Evolutionary conservation across 2,888 invertebrate genomes (phyloP).

Genomic region (Melanophora roralis): DNA sequence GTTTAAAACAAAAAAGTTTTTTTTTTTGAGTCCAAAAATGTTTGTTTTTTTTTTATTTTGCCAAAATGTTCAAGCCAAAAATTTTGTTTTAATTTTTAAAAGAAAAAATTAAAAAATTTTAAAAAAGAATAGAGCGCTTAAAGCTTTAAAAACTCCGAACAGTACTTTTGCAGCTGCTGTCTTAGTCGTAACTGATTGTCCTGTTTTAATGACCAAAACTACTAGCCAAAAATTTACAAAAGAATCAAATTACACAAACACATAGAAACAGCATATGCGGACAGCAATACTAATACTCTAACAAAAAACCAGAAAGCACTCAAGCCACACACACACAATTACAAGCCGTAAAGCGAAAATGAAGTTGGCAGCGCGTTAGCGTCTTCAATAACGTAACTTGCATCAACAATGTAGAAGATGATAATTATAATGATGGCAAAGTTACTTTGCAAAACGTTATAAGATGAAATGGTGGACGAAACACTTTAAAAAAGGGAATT

Average conservation of each 20-base stretch:
- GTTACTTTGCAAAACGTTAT: slow-evolving; percentile 57
- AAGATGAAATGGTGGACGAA: slow-evolving; percentile 50
- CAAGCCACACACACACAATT: neutral
- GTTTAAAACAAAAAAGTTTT: slow-evolving; percentile 42
- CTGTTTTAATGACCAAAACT: slow-evolving; percentile 50
- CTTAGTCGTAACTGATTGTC: slow-evolving; percentile 47
- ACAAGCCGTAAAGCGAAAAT: neutral
- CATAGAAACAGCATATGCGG: neutral
- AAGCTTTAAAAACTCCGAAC: slow-evolving; percentile 44
- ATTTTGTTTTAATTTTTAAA: slow-evolving; percentile 44
- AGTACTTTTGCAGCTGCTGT: slow-evolving; percentile 42
- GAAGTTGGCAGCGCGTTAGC: neutral
- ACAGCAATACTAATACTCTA: neutral
- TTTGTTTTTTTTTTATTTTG: slow-evolving; percentile 22
- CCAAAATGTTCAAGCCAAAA: slow-evolving; percentile 60
- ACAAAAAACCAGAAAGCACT: neutral
- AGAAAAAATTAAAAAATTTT: slow-evolving; percentile 57
- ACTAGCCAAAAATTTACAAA: slow-evolving; percentile 33
- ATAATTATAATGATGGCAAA: slow-evolving; percentile 30
- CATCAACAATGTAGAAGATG: neutral
- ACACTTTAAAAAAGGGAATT: neutral
- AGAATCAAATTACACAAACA: neutral
- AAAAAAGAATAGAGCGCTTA: slow-evolving; percentile 50
- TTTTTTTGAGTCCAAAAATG: slow-evolving; percentile 45
- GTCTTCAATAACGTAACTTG: neutral